phyloP scores from a whole-genome alignment of 2,888 invertebrate genomes.

The Smittia aterrima region DNA sequence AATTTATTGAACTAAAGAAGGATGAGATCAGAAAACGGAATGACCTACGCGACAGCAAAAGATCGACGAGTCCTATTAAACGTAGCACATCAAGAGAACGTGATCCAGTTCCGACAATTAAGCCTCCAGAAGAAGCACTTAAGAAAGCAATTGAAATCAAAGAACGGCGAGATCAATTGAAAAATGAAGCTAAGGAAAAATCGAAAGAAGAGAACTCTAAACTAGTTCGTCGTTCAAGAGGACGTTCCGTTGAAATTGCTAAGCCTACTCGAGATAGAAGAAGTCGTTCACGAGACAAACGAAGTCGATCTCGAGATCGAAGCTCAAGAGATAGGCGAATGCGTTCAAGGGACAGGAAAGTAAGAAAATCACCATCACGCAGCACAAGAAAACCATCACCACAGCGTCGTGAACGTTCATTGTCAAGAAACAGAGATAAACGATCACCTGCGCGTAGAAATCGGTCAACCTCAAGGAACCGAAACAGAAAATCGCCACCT shows the following conservation, averaged over 20 bases:
- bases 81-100: constrained; percentile 16
- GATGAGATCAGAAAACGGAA: constrained; percentile 88
- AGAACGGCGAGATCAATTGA: constrained; percentile 49
- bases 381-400: constrained; percentile 43
- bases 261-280: constrained; percentile 48
- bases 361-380: constrained; percentile 45
- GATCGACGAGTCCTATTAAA: not conserved
- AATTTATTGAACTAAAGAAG: constrained; percentile 93
- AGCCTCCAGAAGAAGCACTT: constrained; percentile 45
- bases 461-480: constrained; percentile 22
- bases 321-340: constrained; percentile 47
- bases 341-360: constrained; percentile 46
- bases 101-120: not conserved
- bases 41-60: constrained; percentile 46
- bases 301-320: constrained; percentile 51
- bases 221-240: constrained; percentile 40
- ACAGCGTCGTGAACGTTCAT: constrained; percentile 42
- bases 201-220: constrained; percentile 48
- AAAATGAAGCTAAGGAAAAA: constrained; percentile 46
- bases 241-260: constrained; percentile 44
- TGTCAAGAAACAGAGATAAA: constrained; percentile 44
- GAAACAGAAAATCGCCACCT: constrained; percentile 47
- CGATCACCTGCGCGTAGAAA: constrained; percentile 22
- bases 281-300: constrained; percentile 54
- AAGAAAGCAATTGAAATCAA: constrained; percentile 48